Evolutionary conservation across 2,888 invertebrate species (phyloP).

Genomic region (Clitarchus hookeri): DNA sequence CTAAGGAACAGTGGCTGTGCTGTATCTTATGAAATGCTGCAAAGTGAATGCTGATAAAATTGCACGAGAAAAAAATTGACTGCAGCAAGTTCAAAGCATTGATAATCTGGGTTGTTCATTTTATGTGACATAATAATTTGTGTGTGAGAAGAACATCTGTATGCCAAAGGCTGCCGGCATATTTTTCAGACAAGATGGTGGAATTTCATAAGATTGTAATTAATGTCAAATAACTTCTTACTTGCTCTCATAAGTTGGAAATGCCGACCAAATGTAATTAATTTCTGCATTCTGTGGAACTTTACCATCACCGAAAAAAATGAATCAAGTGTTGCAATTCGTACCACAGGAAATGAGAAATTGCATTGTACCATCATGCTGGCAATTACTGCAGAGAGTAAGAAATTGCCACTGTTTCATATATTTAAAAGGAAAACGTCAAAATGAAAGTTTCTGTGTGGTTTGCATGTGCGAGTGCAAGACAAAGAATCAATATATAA

Average conservation of each 20-base stretch:
- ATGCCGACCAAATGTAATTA: neutral
- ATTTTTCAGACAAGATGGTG: neutral
- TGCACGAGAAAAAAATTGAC: neutral
- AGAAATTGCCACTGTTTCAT: neutral
- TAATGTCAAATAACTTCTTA: neutral
- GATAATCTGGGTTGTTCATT: neutral
- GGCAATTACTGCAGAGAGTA: neutral
- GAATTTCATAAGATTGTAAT: neutral
- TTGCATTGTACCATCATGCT: neutral
- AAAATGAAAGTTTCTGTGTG: neutral
- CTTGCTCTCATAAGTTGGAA: neutral
- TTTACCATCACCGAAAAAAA: neutral
- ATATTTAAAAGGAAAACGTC: neutral
- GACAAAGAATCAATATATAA: neutral
- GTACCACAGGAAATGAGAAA: neutral
- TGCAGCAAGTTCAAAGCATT: neutral
- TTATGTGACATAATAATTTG: neutral
- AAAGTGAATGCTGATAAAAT: neutral
- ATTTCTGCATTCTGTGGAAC: neutral
- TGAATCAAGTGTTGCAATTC: neutral
- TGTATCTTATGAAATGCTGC: neutral
- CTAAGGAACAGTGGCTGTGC: neutral
- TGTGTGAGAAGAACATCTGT: neutral
- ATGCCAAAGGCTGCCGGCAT: neutral
- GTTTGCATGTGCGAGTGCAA: neutral